These are phyloP conservation scores for Pyxicephalus adspersus DNA, from an alignment of 2,113 vertebrate species.

Conservation along the genomic window DNA sequence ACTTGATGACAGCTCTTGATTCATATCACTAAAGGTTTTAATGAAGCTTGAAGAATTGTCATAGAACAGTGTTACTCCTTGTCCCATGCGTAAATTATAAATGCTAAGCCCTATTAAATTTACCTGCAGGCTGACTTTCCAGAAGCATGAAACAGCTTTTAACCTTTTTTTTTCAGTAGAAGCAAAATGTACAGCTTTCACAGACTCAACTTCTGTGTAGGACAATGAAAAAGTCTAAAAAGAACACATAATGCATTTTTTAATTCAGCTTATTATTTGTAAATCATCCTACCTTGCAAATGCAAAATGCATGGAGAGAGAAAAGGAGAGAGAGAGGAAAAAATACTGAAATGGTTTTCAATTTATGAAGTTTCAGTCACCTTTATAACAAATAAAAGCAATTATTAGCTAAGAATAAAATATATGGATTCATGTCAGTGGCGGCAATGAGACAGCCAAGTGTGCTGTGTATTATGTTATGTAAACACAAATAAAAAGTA, in stretches of 20 bases:
- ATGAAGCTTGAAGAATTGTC: constrained; percentile 44
- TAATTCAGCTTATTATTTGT: constrained; percentile 35
- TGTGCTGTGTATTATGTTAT: too few relatives aligned
- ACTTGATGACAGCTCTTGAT: constrained; percentile 21
- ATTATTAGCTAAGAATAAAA: too few relatives aligned
- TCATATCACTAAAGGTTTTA: constrained; percentile 44
- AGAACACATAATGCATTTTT: constrained; percentile 42
- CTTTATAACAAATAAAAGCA: neutral
- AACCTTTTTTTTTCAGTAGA: neutral
- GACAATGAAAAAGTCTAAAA: constrained; percentile 29
- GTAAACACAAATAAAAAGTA: too few relatives aligned
- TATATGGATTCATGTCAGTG: too few relatives aligned
- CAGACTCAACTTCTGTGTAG: constrained; percentile 6
- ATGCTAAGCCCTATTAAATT: constrained; percentile 42
- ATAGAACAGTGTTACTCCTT: constrained; percentile 35
- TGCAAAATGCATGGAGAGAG: neutral
- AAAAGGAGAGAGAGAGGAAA: too few relatives aligned
- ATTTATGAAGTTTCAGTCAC: neutral
- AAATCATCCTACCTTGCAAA: constrained; percentile 5
- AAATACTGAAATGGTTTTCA: neutral
- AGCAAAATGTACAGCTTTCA: constrained; percentile 31
- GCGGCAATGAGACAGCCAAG: too few relatives aligned
- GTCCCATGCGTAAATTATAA: constrained; percentile 40
- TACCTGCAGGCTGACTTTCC: constrained; percentile 35
- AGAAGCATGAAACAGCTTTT: constrained; percentile 24